Base-by-base conservation (phyloP, 2,888 invertebrate species). In the Tenodera sinensis region DNA sequence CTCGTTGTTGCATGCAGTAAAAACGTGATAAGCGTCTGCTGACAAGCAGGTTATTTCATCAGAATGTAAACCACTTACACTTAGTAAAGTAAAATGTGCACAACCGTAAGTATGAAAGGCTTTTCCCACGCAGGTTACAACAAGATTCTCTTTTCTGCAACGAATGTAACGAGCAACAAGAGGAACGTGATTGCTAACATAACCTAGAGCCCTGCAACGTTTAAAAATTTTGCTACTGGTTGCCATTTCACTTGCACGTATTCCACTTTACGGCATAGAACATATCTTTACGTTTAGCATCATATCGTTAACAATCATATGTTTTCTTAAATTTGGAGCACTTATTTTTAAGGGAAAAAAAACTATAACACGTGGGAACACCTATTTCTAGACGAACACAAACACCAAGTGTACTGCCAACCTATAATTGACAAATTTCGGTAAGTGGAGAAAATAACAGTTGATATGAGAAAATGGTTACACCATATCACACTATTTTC, bases 61-160 rank as follows among this genome's bases (percentile, higher is more conserved):
- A 0, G 96, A 95, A 93, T 97, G 97, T 90, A 96, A 95, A 87
- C 96, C 96, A 92, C 98, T 97, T 14, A 98, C 97, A 92, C 96
- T 97, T 28, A 98, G 93, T 82, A 99, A 93, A 71, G 96, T 96
- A 92, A 97, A 97, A 92, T 97, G 97, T 81, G 95, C 95, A 91
- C 96, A 96, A n/a, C 97, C 97, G 92, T 98, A 99, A 0, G 98
- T 98, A 93, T 98, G 98, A 93, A 99, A 98, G 91, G 97, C 96
- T 93, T 97, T 97, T 2, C 99, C 99, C 47, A 98, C 97, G 93
- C 97, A 97, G 27, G 98, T 98, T 89, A 97, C 96, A 47, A 99
- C 95, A 42, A 98, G 94, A 92, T 97, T 97, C 94, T 99, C 98
- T 91, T 97, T 97, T 90, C 98, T 95, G 91, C 96, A 95, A 92